Evolutionary conservation across 2,888 invertebrate genomes (phyloP), one percentile per base, ranked within the genome.

Genomic region (Ariolimax columbianus): DNA sequence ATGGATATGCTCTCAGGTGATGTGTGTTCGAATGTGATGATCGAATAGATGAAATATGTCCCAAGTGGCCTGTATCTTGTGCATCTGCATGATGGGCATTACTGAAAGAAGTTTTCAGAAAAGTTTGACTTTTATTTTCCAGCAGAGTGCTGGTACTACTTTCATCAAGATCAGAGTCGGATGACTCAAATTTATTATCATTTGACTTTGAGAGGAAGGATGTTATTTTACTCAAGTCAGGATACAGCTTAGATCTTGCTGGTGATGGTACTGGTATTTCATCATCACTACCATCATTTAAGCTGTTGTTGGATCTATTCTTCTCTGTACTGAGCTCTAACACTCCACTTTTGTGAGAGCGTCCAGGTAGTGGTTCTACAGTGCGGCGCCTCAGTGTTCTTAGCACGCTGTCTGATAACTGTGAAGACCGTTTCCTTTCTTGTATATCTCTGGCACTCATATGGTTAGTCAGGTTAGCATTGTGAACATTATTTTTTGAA

Each of bases 111-210:
- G 1, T 73, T n/a, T 55, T 83, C n/a, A 36, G 43, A 55, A 23
- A 30, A 19, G 4, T 26, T n/a, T 73, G 11, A 36, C 55, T 51
- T 83, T 90, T 90, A 82, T 91, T 91, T 86, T 90, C 90, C 26
- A 91, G 91, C 55, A 89, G 89, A 14, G 73, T 7, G 86, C 91
- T 91, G 6, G 90, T 87, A 86, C 91, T 91, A 86, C 91, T 91
- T 77, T 89, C 90, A 66, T 92, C 92, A 30, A 88, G 81, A 72
- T 91, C 91, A 63, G 89, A 89, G 84, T 92, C 92, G 7, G 91
- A 91, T 72, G 91, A 91, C 70, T 92, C 92, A 72, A 89, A 86
- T 7, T 81, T 81, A 40, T 78, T 78, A 38, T 79, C 79, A 81
- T 77, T 72, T 75, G 75, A 73, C n/a, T 51, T 63, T 55, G 75